Evolutionary conservation across 2,797 vertebrate species (phyloP), one percentile per base, ranked within the genome.

Genomic region (Yasuhikotakia modesta): DNA sequence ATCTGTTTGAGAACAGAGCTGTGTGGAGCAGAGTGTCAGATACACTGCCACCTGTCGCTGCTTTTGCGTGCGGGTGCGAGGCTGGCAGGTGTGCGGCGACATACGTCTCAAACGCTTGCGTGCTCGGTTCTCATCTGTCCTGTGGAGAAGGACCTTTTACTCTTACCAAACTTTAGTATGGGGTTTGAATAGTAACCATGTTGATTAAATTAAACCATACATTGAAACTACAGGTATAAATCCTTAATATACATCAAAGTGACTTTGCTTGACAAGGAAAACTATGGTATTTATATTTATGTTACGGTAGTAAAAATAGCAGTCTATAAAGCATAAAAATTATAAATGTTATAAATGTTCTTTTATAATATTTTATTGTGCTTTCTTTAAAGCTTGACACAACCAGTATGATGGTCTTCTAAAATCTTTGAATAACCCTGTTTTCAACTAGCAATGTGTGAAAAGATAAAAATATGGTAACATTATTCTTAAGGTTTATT

Each of bases 91-190:
- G 45, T 65, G 72, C 14, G 7, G 68, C 66, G 67, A 46, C 58
- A 69, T n/a, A n/a, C n/a, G n/a, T 60, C 52, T 65, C 63, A 66
- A 48, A 66, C 63, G 45, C 63, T 66, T 75, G 50, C 55, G 50
- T 63, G 66, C 32, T 57, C 63, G 43, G 50, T 58, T 58, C 64
- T 46, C 12, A 74, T 65, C 32, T 43, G 48, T 43, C 72, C n/a
- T n/a, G n/a, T n/a, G n/a, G n/a, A n/a, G n/a, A n/a, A n/a, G n/a
- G n/a, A n/a, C n/a, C n/a, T n/a, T 53, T 57, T 30, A 30, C 2
- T 0, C 35, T 4, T 22, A 46, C 11, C n/a, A 48, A 58, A 67
- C 50, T 19, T 58, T 67, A 16, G 17, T 43, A 46, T 32, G 13
- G n/a, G 24, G 4, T 67, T 43, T 60, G 2, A 21, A 27, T 53